phyloP scores from a whole-genome alignment of 2,888 invertebrate genomes.

The Sinopyrophorus schimmeli region DNA sequence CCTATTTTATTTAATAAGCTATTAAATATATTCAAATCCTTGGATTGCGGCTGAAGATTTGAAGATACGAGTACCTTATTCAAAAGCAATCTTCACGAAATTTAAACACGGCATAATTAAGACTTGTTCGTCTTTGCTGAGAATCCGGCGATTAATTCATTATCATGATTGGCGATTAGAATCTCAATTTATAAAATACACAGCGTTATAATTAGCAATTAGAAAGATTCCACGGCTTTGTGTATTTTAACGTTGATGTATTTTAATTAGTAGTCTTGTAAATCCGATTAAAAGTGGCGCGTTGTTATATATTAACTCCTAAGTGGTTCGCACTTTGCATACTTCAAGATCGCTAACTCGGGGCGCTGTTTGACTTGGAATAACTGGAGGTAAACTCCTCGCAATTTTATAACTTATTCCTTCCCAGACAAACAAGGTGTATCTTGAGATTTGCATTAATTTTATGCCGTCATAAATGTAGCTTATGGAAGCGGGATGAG shows the following conservation, averaged over 20 bases:
- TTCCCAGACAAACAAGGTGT: constrained; percentile 53
- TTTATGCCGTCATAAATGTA: constrained; percentile 56
- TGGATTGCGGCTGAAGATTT: constrained; percentile 17
- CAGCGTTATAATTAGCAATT: constrained; percentile 58
- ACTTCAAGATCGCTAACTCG: constrained; percentile 46
- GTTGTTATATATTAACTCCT: constrained; percentile 52
- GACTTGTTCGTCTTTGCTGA: constrained; percentile 47
- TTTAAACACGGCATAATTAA: constrained; percentile 34
- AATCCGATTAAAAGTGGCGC: constrained; percentile 55
- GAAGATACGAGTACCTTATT: constrained; percentile 27
- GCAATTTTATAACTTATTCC: constrained; percentile 53
- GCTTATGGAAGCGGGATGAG: constrained; percentile 41
- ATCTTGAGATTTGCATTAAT: constrained; percentile 57
- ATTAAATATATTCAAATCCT: constrained; percentile 25
- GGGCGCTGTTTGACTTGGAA: constrained; percentile 38
- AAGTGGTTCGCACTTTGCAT: constrained; percentile 54
- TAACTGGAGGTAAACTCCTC: constrained; percentile 48
- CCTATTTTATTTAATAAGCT: constrained; percentile 14
- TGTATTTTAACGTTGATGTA: constrained; percentile 53
- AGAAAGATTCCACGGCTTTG: constrained; percentile 52
- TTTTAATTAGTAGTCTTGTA: constrained; percentile 55
- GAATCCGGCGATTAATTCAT: constrained; percentile 56
- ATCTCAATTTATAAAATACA: constrained; percentile 58
- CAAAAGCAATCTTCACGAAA: constrained; percentile 31
- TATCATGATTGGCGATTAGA: constrained; percentile 57